Conservation (phyloP, 2,888 invertebrate genomes). For the Seira ritae region DNA sequence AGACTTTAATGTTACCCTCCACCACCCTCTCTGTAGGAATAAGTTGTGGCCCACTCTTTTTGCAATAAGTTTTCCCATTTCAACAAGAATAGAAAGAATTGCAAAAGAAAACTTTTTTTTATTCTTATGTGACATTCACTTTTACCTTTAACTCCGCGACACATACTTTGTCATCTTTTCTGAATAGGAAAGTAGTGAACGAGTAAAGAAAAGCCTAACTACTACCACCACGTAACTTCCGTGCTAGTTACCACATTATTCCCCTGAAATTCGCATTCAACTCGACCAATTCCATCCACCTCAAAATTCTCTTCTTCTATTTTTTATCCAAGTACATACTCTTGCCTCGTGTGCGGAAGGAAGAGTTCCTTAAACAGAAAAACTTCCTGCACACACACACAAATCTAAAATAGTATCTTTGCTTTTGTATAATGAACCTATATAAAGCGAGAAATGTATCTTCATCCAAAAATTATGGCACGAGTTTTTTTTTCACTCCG, state of each 20-base stretch:
- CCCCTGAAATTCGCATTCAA: neutral
- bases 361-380: constrained; percentile 15
- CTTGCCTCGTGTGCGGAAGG: neutral
- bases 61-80: constrained; percentile 34
- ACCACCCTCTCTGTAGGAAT: no score
- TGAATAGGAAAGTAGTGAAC: neutral
- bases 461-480: constrained; percentile 16
- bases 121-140: constrained; percentile 18
- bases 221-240: constrained; percentile 7
- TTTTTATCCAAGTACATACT: neutral
- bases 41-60: constrained; percentile 1
- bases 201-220: neutral
- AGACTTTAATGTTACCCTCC: constrained; percentile 53
- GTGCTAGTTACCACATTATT: constrained; percentile 21
- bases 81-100: constrained; percentile 24
- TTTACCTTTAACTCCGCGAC: constrained; percentile 3
- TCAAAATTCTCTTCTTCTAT: neutral
- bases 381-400: neutral
- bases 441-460: constrained; percentile 17
- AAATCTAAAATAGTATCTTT: constrained; percentile 10
- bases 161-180: constrained; percentile 38
- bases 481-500: neutral
- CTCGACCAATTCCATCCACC: neutral
- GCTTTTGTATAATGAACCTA: constrained; percentile 3
- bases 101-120: constrained; percentile 33